Evolutionary conservation across 2,797 vertebrate genomes (phyloP), one percentile per base, ranked within the genome.

Genomic region (Pipistrellus pygmaeus): DNA sequence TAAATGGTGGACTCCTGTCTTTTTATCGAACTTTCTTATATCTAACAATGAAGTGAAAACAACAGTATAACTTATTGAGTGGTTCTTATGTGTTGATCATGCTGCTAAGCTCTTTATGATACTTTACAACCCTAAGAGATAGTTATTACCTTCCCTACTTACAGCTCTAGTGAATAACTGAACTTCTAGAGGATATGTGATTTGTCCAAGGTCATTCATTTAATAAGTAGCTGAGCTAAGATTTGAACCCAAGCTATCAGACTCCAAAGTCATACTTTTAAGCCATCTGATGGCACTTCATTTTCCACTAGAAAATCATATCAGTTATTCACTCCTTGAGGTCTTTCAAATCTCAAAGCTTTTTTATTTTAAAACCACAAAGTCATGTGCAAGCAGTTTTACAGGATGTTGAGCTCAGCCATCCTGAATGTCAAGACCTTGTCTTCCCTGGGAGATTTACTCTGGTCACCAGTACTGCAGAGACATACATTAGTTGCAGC

Each of bases 301-400:
- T 95, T 95, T 96, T 80, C 53, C 48, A 53, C 66, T 48, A 89
- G 76, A 95, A 87, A 94, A 93, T 89, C 20, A 21, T 57, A 69
- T 44, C 64, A 81, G 60, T 84, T 89, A 82, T 76, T 96, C 69
- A 75, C 73, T 93, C 81, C 51, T 77, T 85, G 82, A 84, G 64
- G 73, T 87, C 55, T 91, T 95, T 82, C 77, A 88, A 89, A 78
- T 91, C 66, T 90, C 80, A 7, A 57, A 88, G 10, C 15, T 75
- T 94, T 96, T 86, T 53, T 30, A 62, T 86, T 94, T 97, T 91
- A 88, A 93, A 96, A 82, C 51, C 80, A 78, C 64, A 73, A 94
- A 93, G 66, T 94, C 71, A 48, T 73, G 73, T 57, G 64, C 75
- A 86, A 76, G 23, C 57, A 51, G 53, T 62, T 96, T 92, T 69